Conservation (phyloP, 2,797 vertebrate genomes). For the Enteromius argenteus region DNA sequence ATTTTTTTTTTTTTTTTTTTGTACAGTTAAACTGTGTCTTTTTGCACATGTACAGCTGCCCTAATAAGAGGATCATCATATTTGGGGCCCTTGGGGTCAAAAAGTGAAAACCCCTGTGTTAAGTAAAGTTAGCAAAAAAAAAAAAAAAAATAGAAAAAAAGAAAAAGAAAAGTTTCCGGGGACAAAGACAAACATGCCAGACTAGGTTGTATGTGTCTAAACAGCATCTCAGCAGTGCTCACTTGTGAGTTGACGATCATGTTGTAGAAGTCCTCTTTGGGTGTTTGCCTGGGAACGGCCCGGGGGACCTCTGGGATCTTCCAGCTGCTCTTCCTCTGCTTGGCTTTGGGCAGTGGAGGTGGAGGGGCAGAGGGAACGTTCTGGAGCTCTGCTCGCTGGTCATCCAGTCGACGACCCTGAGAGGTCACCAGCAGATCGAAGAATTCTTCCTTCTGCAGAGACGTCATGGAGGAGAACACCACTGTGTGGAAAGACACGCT, state of each 20-base stretch:
- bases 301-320: slow-evolving; percentile 69
- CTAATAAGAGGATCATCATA: not conserved
- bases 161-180: not conserved
- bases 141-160: too few relatives aligned
- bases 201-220: not conserved
- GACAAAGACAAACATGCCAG: not conserved
- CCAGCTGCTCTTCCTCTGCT: slow-evolving; percentile 77
- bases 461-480: slow-evolving; percentile 85
- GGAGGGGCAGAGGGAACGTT: slow-evolving; percentile 29
- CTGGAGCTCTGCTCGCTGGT: slow-evolving; percentile 83
- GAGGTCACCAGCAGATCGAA: slow-evolving; percentile 84
- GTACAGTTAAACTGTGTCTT: not conserved
- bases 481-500: slow-evolving; percentile 65
- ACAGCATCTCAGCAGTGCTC: slow-evolving; percentile 29
- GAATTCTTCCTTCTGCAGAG: slow-evolving; percentile 88
- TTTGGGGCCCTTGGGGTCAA: not conserved
- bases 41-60: not conserved
- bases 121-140: not conserved
- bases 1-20: not conserved
- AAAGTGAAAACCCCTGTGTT: not conserved
- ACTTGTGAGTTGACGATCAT: slow-evolving; percentile 88
- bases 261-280: slow-evolving; percentile 86
- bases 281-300: slow-evolving; percentile 60
- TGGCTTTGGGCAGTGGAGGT: slow-evolving; percentile 65
- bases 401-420: slow-evolving; percentile 85